Evolutionary conservation across 1,140 invertebrate genomes (phyloP), one percentile per base, ranked within the genome.

Genomic region (Drosophila subpulchrella): DNA sequence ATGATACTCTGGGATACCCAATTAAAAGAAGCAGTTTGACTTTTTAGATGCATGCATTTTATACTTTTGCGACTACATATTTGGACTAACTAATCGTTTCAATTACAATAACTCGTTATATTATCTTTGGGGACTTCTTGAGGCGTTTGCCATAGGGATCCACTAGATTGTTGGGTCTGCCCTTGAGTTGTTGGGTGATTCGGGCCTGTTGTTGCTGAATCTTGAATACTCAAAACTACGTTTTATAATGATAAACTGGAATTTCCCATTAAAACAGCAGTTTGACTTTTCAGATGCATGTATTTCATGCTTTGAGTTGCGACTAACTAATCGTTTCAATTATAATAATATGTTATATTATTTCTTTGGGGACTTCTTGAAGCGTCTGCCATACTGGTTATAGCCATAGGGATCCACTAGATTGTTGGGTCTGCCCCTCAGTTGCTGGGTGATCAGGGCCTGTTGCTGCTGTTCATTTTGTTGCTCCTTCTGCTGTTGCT

Each of bases 21-120:
- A 60, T 10, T 60, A 10, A 57, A 81, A 39, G 11, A 12, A 56
- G 1, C 4, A 13, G 4, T 12, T 51, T 57, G 50, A 50, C 75
- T 91, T 91, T 90, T 78, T 24, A 20, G 53, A 39, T 46, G 85
- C 90, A 91, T 91, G 89, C 91, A 81, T 91, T 86, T 90, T 84
- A 91, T 78, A 89, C 84, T 58, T n/a, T 46, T 67, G 70, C 70
- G 59, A 78, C 83, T 83, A 82, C 54, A 24, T 54, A 1, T 10
- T 55, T 48, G 60, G 72, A 76, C 84, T 88, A 89, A 89, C 32
- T 48, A 58, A 66, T 60, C 47, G 48, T 50, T 59, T 36, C 15
- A 66, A 63, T 51, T 66, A 38, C 32, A 24, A 24, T 42, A 39
- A 55, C n/a, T 46, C n/a, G 15, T 13, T 5, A 4, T 0, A 7